Conservation (phyloP, 2,888 invertebrate genomes). For the Hipparchia semele region DNA sequence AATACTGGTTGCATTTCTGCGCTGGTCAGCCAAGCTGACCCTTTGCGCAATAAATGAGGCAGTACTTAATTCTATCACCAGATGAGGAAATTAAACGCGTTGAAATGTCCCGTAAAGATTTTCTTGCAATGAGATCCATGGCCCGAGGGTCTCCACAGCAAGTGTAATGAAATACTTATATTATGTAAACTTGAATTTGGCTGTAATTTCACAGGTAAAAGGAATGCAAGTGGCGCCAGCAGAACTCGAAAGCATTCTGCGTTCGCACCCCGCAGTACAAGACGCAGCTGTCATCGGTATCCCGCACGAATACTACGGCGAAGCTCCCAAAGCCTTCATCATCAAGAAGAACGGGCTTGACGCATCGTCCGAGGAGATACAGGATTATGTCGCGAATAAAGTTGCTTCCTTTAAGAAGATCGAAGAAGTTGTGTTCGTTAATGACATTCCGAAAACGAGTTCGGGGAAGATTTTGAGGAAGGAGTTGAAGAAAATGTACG, state of each 20-base stretch:
- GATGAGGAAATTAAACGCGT: too few species aligned
- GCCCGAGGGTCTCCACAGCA: too few species aligned
- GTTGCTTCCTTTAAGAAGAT: conserved; percentile 92
- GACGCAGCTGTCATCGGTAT: conserved; percentile 95
- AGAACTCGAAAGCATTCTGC: conserved; percentile 90
- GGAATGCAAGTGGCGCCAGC: conserved; percentile 94
- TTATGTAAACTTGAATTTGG: too few species aligned
- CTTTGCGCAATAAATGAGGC: too few species aligned
- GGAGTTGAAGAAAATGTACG: conserved; percentile 81
- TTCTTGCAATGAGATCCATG: too few species aligned
- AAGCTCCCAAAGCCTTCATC: conserved; percentile 91
- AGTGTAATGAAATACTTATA: too few species aligned
- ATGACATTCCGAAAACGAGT: conserved; percentile 88
- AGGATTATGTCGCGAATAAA: conserved; percentile 84
- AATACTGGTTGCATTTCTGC: too few species aligned
- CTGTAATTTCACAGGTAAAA: conserved; percentile 76
- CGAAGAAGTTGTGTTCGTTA: conserved; percentile 85
- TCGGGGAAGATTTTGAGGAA: conserved; percentile 91
- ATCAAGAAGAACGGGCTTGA: conserved; percentile 79
- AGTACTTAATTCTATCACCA: too few species aligned
- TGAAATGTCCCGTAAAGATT: too few species aligned
- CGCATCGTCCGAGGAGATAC: conserved; percentile 72
- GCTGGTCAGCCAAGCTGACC: too few species aligned
- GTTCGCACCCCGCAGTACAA: conserved; percentile 88
- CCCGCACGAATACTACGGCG: conserved; percentile 87